phyloP scores from a whole-genome alignment of 1,140 invertebrate genomes.

The Leptinotarsa undecemlineata region DNA sequence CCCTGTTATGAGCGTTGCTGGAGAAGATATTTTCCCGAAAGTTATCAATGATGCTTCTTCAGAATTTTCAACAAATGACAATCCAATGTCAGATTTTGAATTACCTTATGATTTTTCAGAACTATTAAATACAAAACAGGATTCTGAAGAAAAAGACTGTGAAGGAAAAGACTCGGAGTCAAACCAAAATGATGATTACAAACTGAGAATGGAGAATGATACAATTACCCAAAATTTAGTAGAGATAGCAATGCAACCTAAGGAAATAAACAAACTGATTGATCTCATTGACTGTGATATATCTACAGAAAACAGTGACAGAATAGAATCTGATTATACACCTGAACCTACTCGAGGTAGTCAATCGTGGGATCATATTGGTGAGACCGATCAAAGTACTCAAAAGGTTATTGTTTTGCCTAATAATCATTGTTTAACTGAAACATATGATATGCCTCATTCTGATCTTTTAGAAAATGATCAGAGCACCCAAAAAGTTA shows the following conservation, averaged over 20 bases:
- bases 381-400: not conserved
- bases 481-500: not conserved
- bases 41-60: not conserved
- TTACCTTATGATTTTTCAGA: not conserved
- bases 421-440: slow-evolving; percentile 15
- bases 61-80: slow-evolving; percentile 1
- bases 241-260: not conserved
- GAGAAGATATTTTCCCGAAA: slow-evolving; percentile 6
- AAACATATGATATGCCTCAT: not conserved
- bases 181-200: slow-evolving; percentile 2
- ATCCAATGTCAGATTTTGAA: slow-evolving; percentile 4
- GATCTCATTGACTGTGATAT: not conserved
- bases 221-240: not conserved
- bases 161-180: not conserved
- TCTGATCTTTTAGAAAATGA: slow-evolving; percentile 11
- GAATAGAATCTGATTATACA: slow-evolving; percentile 3
- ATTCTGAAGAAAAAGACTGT: not conserved
- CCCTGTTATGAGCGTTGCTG: slow-evolving; percentile 2
- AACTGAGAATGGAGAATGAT: not conserved
- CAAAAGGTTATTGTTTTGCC: slow-evolving; percentile 20
- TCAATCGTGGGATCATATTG: not conserved
- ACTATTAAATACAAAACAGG: not conserved
- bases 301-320: not conserved
- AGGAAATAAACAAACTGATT: not conserved
- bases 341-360: too few species aligned